Base-by-base conservation (phyloP, 2,888 invertebrate species). In the Pyralis farinalis region DNA sequence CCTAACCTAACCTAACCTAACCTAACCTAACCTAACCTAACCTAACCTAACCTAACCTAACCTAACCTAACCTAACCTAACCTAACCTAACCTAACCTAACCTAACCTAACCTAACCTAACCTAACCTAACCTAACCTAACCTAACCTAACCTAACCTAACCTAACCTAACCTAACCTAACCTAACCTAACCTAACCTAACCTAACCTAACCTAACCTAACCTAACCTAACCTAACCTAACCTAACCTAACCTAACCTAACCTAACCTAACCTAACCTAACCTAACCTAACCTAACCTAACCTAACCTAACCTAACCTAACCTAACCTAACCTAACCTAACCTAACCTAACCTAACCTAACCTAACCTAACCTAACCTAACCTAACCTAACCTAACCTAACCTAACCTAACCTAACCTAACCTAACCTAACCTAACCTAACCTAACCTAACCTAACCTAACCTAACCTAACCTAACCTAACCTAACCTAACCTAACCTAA, bases 1-100 rank as follows among this genome's bases (percentile, higher is more conserved):
- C 48, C 48, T 45, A 45, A 44, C 44, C 47, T 47, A 42, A 44
- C 47, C 47, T 41, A 44, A 44, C 47, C 47, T 44, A 44, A 44
- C 47, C 44, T 44, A 44, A 43, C 47, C 47, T 44, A 44, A 44
- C 47, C 44, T 45, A 43, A 43, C 43, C 46, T 46, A 40, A 42
- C 46, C 47, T 44, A 44, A 44, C 47, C 47, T 47, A 42, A 44
- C 47, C 47, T 42, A 38, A 35, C 36, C 38, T 38, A 35, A 34
- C 38, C 37, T 36, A 35, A 40, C 46, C 41, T 41, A 42, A 39
- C 45, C 45, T 45, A 41, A 43, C 40, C 40, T 40, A 34, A 37
- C 40, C 46, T 43, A 43, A 43, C 46, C 46, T 46, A 43, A 43
- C 43, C 46, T 43, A 41, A 41, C 46, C 43, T 43, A 41, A 41